Base-by-base conservation (phyloP, 2,888 invertebrate species). In the Rhorus exstirpatorius region DNA sequence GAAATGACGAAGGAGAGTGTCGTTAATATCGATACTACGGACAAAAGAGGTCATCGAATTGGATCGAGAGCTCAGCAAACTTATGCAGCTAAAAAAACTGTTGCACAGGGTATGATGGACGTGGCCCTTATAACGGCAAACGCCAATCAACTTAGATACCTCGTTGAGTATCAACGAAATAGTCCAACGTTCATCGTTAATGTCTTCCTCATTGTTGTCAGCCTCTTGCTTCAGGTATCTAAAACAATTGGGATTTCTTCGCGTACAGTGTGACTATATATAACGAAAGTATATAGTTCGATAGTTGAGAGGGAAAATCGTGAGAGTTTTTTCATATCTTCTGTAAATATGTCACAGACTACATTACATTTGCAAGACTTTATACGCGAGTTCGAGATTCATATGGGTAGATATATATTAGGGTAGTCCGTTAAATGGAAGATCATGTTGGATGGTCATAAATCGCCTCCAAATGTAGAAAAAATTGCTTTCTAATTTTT, bases 101-200 rank as follows among this genome's bases (percentile, higher is more conserved):
- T 94, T 0, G 94, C 95, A 0, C 95, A 95, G 92, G 96, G 96
- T 26, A 95, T 96, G 94, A 95, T 96, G 95, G 96, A 96, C 87
- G 94, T 96, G 46, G 96, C 96, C 0, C 91, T 96, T 46, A 94
- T 96, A 60, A 96, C 96, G 2, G 96, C 96, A 0, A 96, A 96
- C 90, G 96, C 96, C 0, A 96, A 96, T 90, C 96, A 96, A 86
- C 92, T 96, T 68, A 94, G 95, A 65, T 96, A 95, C 88, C 91
- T 96, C 41, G 93, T 96, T 58, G 94, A 94, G 83, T 95, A 94
- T 88, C 95, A 95, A 85, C 92, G 93, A 3, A 88, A 93, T 35
- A 94, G 95, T 70, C 93, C 94, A 12, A 95, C 95, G 1, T 96
- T 94, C 88, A 93, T 93, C 84, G 89, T 95, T 31, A 95, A 94